Conservation (phyloP, 2,113 vertebrate species). For the Phasianus colchicus region DNA sequence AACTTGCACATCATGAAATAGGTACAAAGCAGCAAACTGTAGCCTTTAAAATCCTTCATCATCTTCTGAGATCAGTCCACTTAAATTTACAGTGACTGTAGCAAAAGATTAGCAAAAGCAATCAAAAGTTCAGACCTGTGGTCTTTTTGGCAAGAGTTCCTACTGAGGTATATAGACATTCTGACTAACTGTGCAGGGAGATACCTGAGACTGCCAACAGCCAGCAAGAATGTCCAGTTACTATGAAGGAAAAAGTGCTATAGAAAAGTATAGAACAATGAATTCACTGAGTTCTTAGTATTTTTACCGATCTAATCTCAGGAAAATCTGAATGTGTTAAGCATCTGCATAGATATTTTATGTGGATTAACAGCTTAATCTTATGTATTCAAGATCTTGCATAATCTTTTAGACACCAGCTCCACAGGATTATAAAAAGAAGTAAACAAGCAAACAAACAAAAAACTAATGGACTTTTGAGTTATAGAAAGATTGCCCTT, state of each 20-base stretch:
- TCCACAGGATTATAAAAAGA: not conserved
- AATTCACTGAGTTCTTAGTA: not conserved
- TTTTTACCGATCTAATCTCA: not conserved
- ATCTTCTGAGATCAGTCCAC: not conserved
- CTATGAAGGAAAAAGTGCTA: not conserved
- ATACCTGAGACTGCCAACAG: not conserved
- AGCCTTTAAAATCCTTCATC: not conserved
- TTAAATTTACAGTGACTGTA: not conserved
- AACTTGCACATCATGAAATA: not conserved
- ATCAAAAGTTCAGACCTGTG: not conserved
- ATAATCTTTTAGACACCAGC: not conserved
- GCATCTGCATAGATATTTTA: not conserved
- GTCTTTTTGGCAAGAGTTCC: not conserved
- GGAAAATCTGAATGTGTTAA: not conserved
- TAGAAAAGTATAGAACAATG: not conserved
- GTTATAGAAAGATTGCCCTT: slow-evolving; percentile 10
- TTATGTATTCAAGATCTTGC: not conserved
- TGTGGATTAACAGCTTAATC: not conserved
- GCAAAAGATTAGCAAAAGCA: no score
- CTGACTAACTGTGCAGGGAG: not conserved
- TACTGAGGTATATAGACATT: not conserved
- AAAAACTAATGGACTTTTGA: not conserved
- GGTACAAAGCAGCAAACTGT: not conserved
- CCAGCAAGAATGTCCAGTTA: not conserved
- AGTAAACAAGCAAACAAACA: not conserved